These are phyloP conservation scores for Myiozetetes cayanensis DNA, from an alignment of 2,113 vertebrate species.

Conservation along the genomic window DNA sequence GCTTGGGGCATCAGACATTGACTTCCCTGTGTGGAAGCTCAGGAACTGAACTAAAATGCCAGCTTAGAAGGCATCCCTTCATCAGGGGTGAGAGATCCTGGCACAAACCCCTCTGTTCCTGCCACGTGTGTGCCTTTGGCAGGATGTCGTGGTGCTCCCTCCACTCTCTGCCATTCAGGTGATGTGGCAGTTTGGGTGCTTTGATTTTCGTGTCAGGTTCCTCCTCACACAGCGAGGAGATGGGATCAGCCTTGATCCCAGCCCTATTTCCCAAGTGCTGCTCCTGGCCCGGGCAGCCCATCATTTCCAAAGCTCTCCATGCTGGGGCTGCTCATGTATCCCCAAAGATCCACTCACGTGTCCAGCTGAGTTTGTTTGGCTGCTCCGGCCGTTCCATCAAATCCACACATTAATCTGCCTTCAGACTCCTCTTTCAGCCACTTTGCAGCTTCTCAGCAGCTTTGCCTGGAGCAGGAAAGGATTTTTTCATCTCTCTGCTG, in stretches of 20 bases:
- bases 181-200: not conserved
- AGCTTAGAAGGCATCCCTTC: not conserved
- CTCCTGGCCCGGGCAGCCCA: not conserved
- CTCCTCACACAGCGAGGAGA: not conserved
- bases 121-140: not conserved
- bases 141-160: not conserved
- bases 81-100: not conserved
- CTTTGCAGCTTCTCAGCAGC: not conserved
- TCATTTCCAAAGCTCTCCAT: not conserved
- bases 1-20: not conserved
- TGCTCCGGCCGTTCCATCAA: not conserved
- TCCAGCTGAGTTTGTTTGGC: not conserved
- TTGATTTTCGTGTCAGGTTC: not conserved
- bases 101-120: not conserved
- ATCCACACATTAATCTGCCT: not conserved
- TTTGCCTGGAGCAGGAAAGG: not conserved
- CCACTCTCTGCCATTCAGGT: not conserved
- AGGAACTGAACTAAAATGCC: not conserved
- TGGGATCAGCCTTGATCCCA: not conserved
- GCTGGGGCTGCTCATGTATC: not conserved
- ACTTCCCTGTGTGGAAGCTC: not conserved
- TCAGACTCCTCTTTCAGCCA: not conserved
- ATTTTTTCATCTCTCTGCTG: not conserved
- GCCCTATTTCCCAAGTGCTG: not conserved
- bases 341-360: fast-evolving